Base-by-base conservation (phyloP, 2,797 vertebrate genomes). In the Pipistrellus pygmaeus region DNA sequence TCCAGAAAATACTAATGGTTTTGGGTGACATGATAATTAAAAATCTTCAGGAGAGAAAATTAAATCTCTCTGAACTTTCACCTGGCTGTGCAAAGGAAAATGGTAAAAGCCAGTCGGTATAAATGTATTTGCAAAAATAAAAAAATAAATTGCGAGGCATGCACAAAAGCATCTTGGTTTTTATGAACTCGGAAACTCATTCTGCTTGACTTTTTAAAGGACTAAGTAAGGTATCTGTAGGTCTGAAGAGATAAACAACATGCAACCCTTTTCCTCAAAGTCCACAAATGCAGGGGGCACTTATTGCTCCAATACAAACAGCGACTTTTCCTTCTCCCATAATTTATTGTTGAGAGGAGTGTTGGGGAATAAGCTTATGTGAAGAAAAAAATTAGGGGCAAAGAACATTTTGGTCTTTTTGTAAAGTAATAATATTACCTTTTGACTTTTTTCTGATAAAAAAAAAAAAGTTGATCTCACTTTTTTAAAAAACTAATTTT, bases 1-100 rank as follows among this genome's bases (percentile, higher is more conserved):
- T 94, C 69, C 30, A 88, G 75, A 71, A 92, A 94, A 91, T 81
- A 72, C 13, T 73, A 90, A 71, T 62, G 48, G 25, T 51, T 97
- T 93, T 84, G 82, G 20, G 38, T 53, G 55, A 96, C 35, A 89
- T 62, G 32, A 90, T 55, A 66, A 91, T 91, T 84, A 90, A 94
- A 93, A 82, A 73, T 73, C n/a, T 85, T 73, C 48, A n/a, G 44
- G 27, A 92, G 35, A 76, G 30, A 84, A 77, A 93, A 75, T 53
- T 17, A 92, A 85, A 91, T 69, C 8, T 83, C 48, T 91, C 6
- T 82, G 21, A 80, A 96, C 17, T 75, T 93, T 95, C 55, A 76
- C 23, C 44, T 85, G 27, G 12, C n/a, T 86, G 14, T 46, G 60
- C 80, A 91, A 89, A 92, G 15, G 64, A 77, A 93, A 93, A 72